Evolutionary conservation across 2,797 vertebrate genomes (phyloP).

Genomic region (Silurus lanzhouensis): DNA sequence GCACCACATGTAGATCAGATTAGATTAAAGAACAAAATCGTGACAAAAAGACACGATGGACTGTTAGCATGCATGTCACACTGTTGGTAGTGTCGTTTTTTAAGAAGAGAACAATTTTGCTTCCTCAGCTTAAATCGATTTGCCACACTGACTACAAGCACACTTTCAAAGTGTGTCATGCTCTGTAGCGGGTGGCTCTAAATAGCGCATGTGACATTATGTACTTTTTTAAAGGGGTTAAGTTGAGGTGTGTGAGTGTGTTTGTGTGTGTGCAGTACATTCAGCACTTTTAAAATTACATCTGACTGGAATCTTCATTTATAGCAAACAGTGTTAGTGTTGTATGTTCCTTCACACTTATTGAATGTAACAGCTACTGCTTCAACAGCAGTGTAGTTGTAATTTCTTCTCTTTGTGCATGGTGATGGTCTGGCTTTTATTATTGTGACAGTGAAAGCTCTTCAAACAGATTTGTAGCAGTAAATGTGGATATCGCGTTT

Average conservation of each 20-base stretch:
- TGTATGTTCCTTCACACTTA: not conserved
- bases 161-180: slow-evolving; percentile 49
- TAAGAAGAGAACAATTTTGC: slow-evolving; percentile 18
- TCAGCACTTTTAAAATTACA: slow-evolving; percentile 9
- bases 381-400: not conserved
- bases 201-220: not conserved
- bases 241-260: slow-evolving; percentile 15
- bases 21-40: not conserved
- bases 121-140: slow-evolving; percentile 23
- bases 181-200: not conserved
- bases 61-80: not conserved
- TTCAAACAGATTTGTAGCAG: not conserved
- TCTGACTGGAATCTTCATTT: not conserved
- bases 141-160: slow-evolving; percentile 37
- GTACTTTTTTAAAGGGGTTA: not conserved
- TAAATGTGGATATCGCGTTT: slow-evolving; percentile 31
- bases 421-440: slow-evolving; percentile 2
- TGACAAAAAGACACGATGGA: not conserved
- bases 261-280: not conserved
- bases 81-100: slow-evolving; percentile 5
- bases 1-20: slow-evolving; percentile 6
- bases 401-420: not conserved
- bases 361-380: not conserved
- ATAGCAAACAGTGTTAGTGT: not conserved
- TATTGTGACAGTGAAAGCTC: not conserved